phyloP scores from a whole-genome alignment of 2,888 invertebrate species.

The Tineola bisselliella region DNA sequence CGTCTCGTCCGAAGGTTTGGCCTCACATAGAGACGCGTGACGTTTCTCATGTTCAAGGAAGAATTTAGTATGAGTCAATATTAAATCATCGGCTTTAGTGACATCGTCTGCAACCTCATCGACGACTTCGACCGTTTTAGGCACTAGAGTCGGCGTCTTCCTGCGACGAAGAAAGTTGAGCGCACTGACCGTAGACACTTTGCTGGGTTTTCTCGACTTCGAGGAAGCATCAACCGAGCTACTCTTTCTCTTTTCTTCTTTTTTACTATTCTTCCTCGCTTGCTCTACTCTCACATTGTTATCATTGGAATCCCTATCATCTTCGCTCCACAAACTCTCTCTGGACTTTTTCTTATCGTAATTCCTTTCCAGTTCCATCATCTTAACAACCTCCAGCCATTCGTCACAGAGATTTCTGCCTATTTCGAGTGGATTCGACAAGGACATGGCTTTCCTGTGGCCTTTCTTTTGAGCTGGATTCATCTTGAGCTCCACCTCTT shows the following conservation, averaged over 20 bases:
- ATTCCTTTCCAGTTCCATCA: slow-evolving; percentile 47
- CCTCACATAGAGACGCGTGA: slow-evolving; percentile 34
- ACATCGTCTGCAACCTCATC: slow-evolving; percentile 41
- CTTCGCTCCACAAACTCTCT: slow-evolving; percentile 61
- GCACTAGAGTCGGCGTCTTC: slow-evolving; percentile 45
- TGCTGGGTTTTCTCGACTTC: slow-evolving; percentile 50
- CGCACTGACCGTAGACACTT: slow-evolving; percentile 54
- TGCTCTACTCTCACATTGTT: slow-evolving; percentile 46
- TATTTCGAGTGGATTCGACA: slow-evolving; percentile 59
- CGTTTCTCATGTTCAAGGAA: slow-evolving; percentile 55
- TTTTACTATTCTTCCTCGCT: slow-evolving; percentile 48
- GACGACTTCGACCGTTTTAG: slow-evolving; percentile 48
- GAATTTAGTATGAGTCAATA: slow-evolving; percentile 43
- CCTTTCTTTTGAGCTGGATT: slow-evolving; percentile 49
- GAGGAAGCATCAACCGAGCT: slow-evolving; percentile 39
- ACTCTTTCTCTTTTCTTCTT: slow-evolving; percentile 50
- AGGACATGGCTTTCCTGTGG: slow-evolving; percentile 59
- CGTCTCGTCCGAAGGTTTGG: slow-evolving; percentile 38
- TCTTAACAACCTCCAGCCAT: slow-evolving; percentile 50
- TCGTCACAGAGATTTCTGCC: slow-evolving; percentile 58
- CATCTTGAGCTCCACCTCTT: slow-evolving; percentile 44
- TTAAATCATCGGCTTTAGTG: slow-evolving; percentile 35
- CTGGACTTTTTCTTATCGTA: slow-evolving; percentile 55
- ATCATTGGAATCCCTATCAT: slow-evolving; percentile 53
- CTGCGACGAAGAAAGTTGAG: slow-evolving; percentile 52